These are phyloP conservation scores for Mustela lutreola DNA, from an alignment of 2,113 vertebrate species.

Conservation along the genomic window DNA sequence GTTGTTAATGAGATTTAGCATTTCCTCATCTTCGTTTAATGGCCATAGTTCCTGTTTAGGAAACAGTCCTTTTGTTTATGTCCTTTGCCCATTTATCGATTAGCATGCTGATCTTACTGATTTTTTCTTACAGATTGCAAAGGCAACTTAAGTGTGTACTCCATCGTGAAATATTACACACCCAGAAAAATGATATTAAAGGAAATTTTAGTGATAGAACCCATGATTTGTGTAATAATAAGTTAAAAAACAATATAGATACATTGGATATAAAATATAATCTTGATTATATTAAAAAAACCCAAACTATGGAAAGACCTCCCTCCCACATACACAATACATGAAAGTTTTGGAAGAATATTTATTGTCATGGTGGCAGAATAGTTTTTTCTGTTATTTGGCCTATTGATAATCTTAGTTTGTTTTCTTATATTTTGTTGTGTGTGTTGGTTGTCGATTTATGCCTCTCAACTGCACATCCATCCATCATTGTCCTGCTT, in stretches of 20 bases:
- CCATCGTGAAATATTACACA: slow-evolving; percentile 48
- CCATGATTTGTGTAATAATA: not conserved
- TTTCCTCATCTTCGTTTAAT: not conserved
- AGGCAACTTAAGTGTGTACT: not conserved
- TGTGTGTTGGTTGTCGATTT: not conserved
- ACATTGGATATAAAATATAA: not conserved
- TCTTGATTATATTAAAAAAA: not conserved
- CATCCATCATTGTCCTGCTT: not conserved
- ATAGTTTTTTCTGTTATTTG: not conserved
- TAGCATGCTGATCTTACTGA: not conserved
- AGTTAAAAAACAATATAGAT: not conserved
- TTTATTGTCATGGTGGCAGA: slow-evolving; percentile 13
- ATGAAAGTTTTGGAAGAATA: slow-evolving; percentile 7
- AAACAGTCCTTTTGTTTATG: not conserved
- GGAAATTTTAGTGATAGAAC: not conserved
- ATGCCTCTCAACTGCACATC: not conserved
- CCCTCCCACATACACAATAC: not conserved
- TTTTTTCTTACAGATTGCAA: not conserved
- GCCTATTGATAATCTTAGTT: not conserved
- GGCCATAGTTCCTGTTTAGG: not conserved
- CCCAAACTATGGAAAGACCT: not conserved
- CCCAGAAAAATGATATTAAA: slow-evolving; percentile 9
- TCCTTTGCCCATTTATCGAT: not conserved
- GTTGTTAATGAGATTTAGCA: not conserved
- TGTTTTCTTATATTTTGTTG: not conserved